Conservation (phyloP, 2,797 vertebrate species). For the Cetoscarus ocellatus region DNA sequence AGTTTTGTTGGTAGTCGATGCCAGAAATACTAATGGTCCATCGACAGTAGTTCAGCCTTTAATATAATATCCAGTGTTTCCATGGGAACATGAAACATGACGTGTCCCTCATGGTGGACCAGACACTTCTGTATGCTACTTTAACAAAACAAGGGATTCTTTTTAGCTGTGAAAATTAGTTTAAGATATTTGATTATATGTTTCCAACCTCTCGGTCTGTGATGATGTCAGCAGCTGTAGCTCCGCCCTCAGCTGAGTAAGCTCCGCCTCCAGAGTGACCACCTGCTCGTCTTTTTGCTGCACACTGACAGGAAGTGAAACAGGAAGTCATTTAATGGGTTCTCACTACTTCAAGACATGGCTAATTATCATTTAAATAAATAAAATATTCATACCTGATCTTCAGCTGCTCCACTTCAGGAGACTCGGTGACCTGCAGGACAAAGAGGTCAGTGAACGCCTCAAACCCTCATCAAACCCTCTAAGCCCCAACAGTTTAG, state of each 20-base stretch:
- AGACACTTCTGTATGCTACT: no score
- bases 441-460: not conserved
- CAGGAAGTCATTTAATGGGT: slow-evolving; percentile 12
- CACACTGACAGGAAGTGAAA: slow-evolving; percentile 73
- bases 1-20: no score
- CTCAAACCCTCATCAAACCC: not conserved
- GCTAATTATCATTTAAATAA: not conserved
- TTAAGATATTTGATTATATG: no score
- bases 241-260: slow-evolving; percentile 74
- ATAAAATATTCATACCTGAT: slow-evolving; percentile 72
- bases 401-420: slow-evolving; percentile 80
- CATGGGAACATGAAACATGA: no score
- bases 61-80: no score
- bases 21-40: no score
- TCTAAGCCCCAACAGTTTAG: no score
- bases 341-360: not conserved
- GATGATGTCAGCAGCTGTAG: slow-evolving; percentile 24
- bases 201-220: not conserved
- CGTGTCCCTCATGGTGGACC: no score
- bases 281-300: slow-evolving; percentile 83
- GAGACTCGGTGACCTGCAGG: slow-evolving; percentile 69
- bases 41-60: no score
- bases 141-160: no score
- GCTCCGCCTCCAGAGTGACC: slow-evolving; percentile 80
- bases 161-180: no score